Percentiles rank a stretch among this genome's conserved stretches.
Evolutionary conservation across 2,888 invertebrate species (phyloP).

Genomic region (Eristalinus sepulchralis): DNA sequence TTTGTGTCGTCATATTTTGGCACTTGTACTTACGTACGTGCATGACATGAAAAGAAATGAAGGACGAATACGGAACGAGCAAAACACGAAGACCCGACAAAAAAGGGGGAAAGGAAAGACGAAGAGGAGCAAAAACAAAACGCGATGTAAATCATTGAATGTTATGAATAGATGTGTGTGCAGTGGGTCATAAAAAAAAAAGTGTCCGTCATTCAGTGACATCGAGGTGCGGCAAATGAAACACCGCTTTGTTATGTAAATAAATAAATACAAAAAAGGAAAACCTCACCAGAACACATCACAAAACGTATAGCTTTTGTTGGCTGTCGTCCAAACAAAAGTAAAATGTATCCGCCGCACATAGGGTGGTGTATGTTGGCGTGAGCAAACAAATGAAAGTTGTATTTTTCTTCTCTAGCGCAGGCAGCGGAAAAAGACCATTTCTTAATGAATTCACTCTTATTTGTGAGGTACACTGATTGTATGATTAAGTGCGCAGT

Average conservation of each 20-base stretch:
- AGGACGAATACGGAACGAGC: constrained; percentile 14
- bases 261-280: constrained; percentile 30
- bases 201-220: constrained; percentile 23
- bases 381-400: constrained; percentile 34
- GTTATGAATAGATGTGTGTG: constrained; percentile 14
- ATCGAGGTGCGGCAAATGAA: constrained; percentile 28
- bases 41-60: constrained; percentile 13
- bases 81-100: background rate
- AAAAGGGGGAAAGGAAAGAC: background rate
- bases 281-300: constrained; percentile 6
- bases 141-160: constrained; percentile 2
- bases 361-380: background rate
- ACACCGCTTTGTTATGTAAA: constrained; percentile 42
- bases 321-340: constrained; percentile 32
- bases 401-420: background rate
- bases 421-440: background rate
- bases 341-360: constrained; percentile 13
- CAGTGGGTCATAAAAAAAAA: constrained; percentile 12
- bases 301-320: background rate
- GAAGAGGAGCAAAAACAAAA: background rate
- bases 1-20: constrained; percentile 36
- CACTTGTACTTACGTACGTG: constrained; percentile 1
- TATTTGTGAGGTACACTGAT: background rate
- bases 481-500: background rate
- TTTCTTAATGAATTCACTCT: constrained; percentile 26